Conservation (phyloP, 92 coral and sea anemone genomes). For the Zoanthus sociatus region DNA sequence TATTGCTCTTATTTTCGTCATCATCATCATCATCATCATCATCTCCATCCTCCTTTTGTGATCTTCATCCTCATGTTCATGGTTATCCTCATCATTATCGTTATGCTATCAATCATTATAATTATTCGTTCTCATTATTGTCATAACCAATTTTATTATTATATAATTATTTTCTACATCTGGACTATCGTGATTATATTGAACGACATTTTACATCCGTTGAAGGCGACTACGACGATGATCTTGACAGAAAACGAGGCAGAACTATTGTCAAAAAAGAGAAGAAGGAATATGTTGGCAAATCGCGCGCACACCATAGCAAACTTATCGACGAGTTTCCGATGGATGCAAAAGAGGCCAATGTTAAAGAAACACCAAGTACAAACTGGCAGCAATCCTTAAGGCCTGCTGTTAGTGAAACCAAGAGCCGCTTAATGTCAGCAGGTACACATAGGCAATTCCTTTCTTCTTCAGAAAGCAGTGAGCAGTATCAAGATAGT, state of each 20-base stretch:
- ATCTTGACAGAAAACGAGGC: constrained; percentile 37
- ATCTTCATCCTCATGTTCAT: too few species aligned
- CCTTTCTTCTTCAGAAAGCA: constrained; percentile 31
- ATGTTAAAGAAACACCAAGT: constrained; percentile 37
- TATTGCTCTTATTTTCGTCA: too few species aligned
- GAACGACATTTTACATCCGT: not conserved
- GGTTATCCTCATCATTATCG: too few species aligned
- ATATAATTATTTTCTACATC: too few species aligned
- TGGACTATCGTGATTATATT: too few species aligned
- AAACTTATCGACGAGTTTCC: constrained; percentile 52
- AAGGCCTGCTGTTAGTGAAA: constrained; percentile 26
- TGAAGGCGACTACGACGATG: constrained; percentile 20
- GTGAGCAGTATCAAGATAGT: constrained; percentile 4
- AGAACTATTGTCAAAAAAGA: constrained; percentile 67
- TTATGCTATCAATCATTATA: too few species aligned
- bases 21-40: too few species aligned
- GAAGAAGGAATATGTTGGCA: constrained; percentile 54
- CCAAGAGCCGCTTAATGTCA: constrained; percentile 41
- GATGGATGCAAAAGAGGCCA: constrained; percentile 20
- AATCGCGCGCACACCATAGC: constrained; percentile 70
- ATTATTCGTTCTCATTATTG: too few species aligned
- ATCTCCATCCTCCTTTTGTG: too few species aligned
- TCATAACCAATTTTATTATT: too few species aligned
- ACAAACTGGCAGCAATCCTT: constrained; percentile 29
- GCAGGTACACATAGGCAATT: constrained; percentile 16